Evolutionary conservation across 2,113 vertebrate species (phyloP).

Genomic region (Crotalus viridis): DNA sequence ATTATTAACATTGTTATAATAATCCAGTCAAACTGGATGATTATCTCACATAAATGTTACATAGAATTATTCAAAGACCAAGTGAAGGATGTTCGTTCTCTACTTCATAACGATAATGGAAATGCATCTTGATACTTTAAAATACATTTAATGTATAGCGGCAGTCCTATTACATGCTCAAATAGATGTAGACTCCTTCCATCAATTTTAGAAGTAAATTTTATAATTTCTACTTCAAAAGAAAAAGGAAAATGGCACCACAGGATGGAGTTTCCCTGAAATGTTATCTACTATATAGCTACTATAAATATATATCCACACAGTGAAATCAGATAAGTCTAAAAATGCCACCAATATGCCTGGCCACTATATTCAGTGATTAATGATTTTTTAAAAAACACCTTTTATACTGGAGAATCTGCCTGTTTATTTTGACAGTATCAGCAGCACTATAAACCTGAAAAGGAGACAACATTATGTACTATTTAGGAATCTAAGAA

Average conservation of each 20-base stretch:
- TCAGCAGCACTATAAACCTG: too few relatives aligned
- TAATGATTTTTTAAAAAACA: background rate
- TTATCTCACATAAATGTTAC: background rate
- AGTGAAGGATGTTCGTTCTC: background rate
- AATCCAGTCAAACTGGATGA: background rate
- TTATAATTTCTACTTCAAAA: background rate
- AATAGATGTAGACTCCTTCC: background rate
- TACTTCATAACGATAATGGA: background rate
- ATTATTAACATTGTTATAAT: background rate
- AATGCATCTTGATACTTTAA: background rate
- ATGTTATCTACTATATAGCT: background rate
- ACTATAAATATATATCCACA: background rate
- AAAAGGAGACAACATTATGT: background rate
- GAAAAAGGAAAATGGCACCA: background rate
- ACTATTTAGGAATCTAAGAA: background rate
- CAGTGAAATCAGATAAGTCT: background rate
- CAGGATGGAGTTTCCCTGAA: background rate
- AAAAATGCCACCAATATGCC: background rate
- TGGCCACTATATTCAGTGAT: background rate
- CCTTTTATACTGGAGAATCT: background rate
- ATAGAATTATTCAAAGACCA: background rate
- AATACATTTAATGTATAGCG: background rate
- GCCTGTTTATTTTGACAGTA: background rate
- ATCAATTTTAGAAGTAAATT: background rate
- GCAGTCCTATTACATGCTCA: background rate